Evolutionary conservation across 1,140 invertebrate genomes (phyloP).

Genomic region (Apis mellifera): DNA sequence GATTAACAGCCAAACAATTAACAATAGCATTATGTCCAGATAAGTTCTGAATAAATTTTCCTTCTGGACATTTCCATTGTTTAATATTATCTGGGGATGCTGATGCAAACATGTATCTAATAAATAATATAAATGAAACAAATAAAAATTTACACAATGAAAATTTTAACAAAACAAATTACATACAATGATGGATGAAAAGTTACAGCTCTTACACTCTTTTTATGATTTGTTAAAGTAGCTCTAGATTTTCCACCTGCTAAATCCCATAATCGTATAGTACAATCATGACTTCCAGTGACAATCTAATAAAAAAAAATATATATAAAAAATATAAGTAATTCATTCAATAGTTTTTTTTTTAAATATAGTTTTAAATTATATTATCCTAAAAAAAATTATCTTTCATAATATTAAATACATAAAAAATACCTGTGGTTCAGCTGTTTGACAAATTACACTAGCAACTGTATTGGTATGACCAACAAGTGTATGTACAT

Average conservation of each 20-base stretch:
- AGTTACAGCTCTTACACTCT: constrained; percentile 95
- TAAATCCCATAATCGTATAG: constrained; percentile 97
- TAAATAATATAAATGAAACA: constrained; percentile 51
- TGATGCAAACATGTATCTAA: constrained; percentile 96
- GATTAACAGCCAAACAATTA: constrained; percentile 97
- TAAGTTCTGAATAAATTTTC: constrained; percentile 98
- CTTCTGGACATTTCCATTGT: constrained; percentile 99
- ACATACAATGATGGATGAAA: constrained; percentile 94
- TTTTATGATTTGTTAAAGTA: constrained; percentile 99
- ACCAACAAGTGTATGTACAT: constrained; percentile 97
- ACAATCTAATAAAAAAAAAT: constrained; percentile 82
- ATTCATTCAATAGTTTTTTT: constrained; percentile 18
- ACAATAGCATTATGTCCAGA: constrained; percentile 99
- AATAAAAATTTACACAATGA: neutral
- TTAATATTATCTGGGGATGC: constrained; percentile 99
- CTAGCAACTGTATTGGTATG: constrained; percentile 99
- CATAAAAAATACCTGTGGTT: constrained; percentile 90
- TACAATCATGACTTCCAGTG: constrained; percentile 92
- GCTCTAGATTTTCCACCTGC: constrained; percentile 96
- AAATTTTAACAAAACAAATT: constrained; percentile 34
- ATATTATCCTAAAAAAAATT: neutral
- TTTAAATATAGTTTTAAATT: neutral
- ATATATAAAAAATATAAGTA: neutral
- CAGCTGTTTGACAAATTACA: constrained; percentile 94
- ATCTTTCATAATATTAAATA: neutral